These are phyloP conservation scores for Scyliorhinus canicula DNA, from an alignment of 2,797 vertebrate genomes.

Conservation along the genomic window DNA sequence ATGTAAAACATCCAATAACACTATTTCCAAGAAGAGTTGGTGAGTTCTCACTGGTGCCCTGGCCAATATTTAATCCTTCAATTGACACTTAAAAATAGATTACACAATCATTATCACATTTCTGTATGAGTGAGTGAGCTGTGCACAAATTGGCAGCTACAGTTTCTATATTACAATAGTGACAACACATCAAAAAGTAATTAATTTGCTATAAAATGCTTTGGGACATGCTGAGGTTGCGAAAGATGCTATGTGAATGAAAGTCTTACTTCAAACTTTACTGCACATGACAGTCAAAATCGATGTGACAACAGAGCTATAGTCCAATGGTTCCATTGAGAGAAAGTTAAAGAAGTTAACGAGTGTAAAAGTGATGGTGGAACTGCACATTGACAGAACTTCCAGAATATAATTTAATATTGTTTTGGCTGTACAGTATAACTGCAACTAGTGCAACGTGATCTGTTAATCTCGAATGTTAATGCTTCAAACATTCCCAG, in stretches of 20 bases:
- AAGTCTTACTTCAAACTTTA: not conserved
- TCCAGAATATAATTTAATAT: not conserved
- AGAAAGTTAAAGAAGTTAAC: not conserved
- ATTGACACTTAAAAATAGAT: not conserved
- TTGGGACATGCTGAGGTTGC: not conserved
- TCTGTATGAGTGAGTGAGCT: not conserved
- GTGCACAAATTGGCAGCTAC: not conserved
- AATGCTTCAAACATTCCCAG: not conserved
- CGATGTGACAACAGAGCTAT: not conserved
- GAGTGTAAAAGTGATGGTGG: not conserved
- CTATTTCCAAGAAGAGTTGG: not conserved
- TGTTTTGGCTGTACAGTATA: not conserved
- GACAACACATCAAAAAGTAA: not conserved
- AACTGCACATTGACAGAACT: not conserved
- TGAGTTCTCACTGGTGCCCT: not conserved
- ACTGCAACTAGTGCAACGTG: not conserved
- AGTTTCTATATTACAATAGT: not conserved
- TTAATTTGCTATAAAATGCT: not conserved
- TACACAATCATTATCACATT: not conserved
- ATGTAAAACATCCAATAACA: not conserved
- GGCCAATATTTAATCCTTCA: slow-evolving; percentile 6
- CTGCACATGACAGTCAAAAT: too few species aligned
- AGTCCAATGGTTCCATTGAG: not conserved
- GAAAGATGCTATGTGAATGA: not conserved
- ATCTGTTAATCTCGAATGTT: not conserved